Conservation (phyloP, 1,140 invertebrate species). For the Holcopasites calliopsidis region DNA sequence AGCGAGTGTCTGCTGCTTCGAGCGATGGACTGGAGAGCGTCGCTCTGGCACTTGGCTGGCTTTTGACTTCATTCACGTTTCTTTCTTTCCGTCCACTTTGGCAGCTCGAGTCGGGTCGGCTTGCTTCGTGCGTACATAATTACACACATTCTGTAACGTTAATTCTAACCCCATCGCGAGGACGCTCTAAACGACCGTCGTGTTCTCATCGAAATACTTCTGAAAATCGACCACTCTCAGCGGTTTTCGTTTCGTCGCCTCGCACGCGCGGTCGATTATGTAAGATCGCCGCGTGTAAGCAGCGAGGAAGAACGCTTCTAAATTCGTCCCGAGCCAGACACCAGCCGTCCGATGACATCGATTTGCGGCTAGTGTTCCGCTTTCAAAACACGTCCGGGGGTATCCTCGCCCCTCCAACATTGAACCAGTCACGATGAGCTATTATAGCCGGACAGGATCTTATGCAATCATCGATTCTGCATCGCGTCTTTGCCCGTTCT, state of each 20-base stretch:
- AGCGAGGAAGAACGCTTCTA: conserved; percentile 56
- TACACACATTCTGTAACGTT: background rate
- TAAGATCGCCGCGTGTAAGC: conserved; percentile 31
- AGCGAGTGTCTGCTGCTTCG: conserved; percentile 38
- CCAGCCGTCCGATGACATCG: conserved; percentile 55
- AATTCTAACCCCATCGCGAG: too few species aligned
- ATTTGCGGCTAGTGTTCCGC: conserved; percentile 32
- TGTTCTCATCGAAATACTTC: background rate
- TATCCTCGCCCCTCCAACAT: conserved; percentile 36
- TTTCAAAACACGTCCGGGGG: conserved; percentile 53
- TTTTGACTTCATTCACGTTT: conserved; percentile 45
- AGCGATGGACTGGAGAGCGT: conserved; percentile 54
- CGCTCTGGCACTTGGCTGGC: conserved; percentile 55
- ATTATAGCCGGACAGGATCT: conserved; percentile 45
- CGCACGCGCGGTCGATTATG: conserved; percentile 17
- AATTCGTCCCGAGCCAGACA: conserved; percentile 55
- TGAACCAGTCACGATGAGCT: conserved; percentile 49
- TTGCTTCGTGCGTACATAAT: background rate
- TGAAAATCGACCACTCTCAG: too few species aligned
- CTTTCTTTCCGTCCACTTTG: conserved; percentile 15
- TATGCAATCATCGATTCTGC: conserved; percentile 46
- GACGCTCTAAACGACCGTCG: background rate
- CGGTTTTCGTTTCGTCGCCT: background rate
- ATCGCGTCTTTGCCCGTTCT: conserved; percentile 28
- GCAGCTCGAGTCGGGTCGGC: conserved; percentile 5